Evolutionary conservation across 2,888 invertebrate genomes (phyloP), one percentile per base, ranked within the genome.

Genomic region (Eupithecia abbreviata): DNA sequence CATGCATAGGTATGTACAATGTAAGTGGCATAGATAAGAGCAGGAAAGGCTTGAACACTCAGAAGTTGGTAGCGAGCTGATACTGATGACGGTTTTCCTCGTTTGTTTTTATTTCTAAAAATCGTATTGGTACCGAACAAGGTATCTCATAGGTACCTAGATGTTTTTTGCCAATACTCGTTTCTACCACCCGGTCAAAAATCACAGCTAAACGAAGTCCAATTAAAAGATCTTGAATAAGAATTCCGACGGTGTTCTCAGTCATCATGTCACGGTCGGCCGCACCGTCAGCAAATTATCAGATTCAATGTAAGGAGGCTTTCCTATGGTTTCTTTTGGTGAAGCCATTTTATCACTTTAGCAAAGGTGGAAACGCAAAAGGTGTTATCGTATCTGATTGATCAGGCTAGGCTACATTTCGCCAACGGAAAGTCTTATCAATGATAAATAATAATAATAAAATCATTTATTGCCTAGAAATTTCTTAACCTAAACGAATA

Each of bases 261-360:
- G 67, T 67, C 55, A 55, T 73, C 67, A 55, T 55, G 18, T 18
- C 55, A 58, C n/a, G 55, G 18, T 58, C 55, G 55, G 55, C 55
- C 3, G 55, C 55, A 55, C 30, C 65, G 49, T 49, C 72, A 47
- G 68, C 45, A 43, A 73, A 55, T 73, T 72, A 72, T 66, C 66
- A n/a, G 51, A 66, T 42, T 73, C 72, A 15, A 18, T 30, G 18
- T 73, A 67, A 73, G 13, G 49, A 15, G 42, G 18, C 58, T 58
- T 18, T 18, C 58, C 30, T 30, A 12, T 62, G 30, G 62, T 47
- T 45, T 6, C 45, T 45, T 30, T 45, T 15, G 18, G 3, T 62
- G 30, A 62, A 30, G 30, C 62, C 30, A 62, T 4, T 62, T 62
- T 62, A 9, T 58, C 10, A 18, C 55, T 18, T 58, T 1, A 58